phyloP scores from a whole-genome alignment of 2,113 vertebrate species.

The Erpornis zantholeuca region DNA sequence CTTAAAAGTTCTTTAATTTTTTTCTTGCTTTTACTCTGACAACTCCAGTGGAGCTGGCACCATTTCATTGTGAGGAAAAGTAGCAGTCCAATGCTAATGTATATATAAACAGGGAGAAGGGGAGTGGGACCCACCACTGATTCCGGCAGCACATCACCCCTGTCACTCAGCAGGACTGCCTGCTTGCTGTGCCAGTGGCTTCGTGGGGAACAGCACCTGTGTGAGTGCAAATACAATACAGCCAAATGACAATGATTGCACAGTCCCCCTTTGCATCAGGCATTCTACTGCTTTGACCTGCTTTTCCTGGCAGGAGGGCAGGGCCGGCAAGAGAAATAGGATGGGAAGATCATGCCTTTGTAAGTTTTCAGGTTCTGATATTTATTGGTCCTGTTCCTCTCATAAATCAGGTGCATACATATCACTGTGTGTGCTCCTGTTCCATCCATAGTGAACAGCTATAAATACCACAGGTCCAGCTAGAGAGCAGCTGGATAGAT shows the following conservation, averaged over 20 bases:
- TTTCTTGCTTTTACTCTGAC: background rate
- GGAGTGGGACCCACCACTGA: background rate
- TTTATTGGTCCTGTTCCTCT: background rate
- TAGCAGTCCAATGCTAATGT: background rate
- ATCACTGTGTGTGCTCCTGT: background rate
- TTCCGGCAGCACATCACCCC: background rate
- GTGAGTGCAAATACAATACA: background rate
- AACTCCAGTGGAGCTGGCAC: background rate
- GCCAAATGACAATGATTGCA: background rate
- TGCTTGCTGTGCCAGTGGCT: background rate
- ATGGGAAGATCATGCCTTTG: background rate
- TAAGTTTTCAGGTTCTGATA: background rate
- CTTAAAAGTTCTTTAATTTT: background rate
- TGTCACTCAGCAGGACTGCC: background rate
- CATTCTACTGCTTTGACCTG: background rate
- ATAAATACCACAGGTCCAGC: background rate
- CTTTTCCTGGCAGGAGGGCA: background rate
- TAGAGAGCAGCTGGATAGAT: background rate
- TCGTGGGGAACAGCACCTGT: background rate
- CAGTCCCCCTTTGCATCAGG: background rate
- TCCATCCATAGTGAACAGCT: background rate
- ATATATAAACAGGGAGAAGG: background rate
- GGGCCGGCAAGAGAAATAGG: background rate
- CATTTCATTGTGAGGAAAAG: background rate
- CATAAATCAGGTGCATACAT: background rate